phyloP scores from a whole-genome alignment of 2,113 vertebrate genomes.

The Paraplagusia blochii region DNA sequence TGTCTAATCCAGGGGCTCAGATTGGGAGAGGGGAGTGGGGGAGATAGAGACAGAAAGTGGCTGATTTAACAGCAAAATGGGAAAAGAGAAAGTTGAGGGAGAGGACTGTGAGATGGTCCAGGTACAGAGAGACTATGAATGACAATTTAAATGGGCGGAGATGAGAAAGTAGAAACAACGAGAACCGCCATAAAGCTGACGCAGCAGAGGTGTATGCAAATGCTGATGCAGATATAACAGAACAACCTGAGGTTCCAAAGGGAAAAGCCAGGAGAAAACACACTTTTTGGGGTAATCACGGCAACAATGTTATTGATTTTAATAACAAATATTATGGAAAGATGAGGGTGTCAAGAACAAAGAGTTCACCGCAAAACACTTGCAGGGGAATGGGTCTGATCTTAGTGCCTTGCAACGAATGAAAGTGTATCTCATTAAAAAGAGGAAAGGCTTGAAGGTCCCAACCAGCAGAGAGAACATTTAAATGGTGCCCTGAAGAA shows the following conservation, averaged over 20 bases:
- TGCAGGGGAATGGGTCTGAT: conserved; percentile 24
- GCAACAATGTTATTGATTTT: neutral
- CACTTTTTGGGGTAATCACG: neutral
- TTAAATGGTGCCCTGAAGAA: conserved; percentile 49
- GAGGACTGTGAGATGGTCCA: conserved; percentile 6
- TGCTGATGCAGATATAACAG: conserved; percentile 60
- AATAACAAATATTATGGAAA: conserved; percentile 10
- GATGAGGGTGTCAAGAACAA: conserved; percentile 14
- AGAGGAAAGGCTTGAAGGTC: conserved; percentile 17
- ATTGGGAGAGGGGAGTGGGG: conserved; percentile 23
- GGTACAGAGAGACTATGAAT: conserved; percentile 30
- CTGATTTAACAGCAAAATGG: conserved; percentile 34
- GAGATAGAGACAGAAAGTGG: conserved; percentile 22
- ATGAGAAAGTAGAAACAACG: conserved; percentile 12
- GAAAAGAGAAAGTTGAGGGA: conserved; percentile 8
- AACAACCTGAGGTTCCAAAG: too few relatives aligned
- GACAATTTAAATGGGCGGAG: conserved; percentile 15
- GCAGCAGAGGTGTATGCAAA: conserved; percentile 41
- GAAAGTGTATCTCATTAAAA: conserved; percentile 36
- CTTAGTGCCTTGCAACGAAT: conserved; percentile 17
- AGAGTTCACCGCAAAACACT: neutral
- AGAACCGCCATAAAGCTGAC: conserved; percentile 26
- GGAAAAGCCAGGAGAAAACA: neutral
- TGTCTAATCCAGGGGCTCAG: conserved; percentile 34
- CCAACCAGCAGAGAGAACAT: conserved; percentile 30